These are phyloP conservation scores for Pristionchus pacificus DNA, from an alignment of 1,140 invertebrate species.

Conservation along the genomic window DNA sequence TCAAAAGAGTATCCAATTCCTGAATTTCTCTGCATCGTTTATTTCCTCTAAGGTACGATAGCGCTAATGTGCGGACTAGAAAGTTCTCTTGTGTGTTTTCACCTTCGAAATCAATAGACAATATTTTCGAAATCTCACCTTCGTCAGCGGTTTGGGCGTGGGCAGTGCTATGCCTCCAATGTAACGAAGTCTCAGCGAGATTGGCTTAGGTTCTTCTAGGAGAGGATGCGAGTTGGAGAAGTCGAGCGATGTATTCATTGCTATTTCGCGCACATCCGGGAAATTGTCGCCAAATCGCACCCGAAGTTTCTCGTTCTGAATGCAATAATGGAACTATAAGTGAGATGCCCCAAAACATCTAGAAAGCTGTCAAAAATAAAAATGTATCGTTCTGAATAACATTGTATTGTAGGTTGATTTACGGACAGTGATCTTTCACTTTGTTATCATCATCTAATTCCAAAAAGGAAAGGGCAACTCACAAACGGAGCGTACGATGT, in stretches of 20 bases:
- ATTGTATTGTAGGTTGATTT: background rate
- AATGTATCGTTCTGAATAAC: too few relatives aligned
- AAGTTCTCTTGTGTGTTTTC: too few relatives aligned
- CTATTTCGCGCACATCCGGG: background rate
- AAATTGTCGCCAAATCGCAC: background rate
- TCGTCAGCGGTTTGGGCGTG: slow-evolving; percentile 12
- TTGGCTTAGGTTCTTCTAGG: slow-evolving; percentile 19
- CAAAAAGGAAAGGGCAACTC: too few relatives aligned
- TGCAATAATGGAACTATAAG: background rate
- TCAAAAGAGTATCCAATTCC: slow-evolving; percentile 13
- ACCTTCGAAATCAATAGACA: too few relatives aligned
- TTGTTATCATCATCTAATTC: too few relatives aligned
- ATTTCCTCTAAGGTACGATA: background rate
- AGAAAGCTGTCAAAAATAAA: too few relatives aligned
- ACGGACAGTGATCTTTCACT: too few relatives aligned
- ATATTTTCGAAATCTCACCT: too few relatives aligned
- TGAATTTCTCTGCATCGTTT: background rate
- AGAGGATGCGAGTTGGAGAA: slow-evolving; percentile 28
- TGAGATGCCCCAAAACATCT: too few relatives aligned
- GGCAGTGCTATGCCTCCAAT: slow-evolving; percentile 28
- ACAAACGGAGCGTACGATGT: background rate
- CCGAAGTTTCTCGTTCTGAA: background rate
- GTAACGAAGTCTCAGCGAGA: slow-evolving; percentile 21
- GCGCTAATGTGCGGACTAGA: too few relatives aligned
- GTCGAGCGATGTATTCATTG: slow-evolving; percentile 10